These are phyloP conservation scores for Ferrisia virgata DNA, from an alignment of 2,888 invertebrate genomes.

Conservation along the genomic window DNA sequence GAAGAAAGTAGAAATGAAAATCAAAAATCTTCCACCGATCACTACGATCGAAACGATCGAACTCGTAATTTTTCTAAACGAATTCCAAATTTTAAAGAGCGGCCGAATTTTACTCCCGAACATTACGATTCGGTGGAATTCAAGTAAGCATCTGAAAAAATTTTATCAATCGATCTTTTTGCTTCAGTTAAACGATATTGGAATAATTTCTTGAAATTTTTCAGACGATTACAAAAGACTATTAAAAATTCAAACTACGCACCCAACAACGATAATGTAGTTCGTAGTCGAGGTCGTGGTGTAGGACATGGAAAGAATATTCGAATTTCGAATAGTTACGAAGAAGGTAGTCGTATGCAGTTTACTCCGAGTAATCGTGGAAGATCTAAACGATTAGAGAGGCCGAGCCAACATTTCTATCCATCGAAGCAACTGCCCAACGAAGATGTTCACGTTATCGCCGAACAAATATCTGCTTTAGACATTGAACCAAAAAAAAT, in stretches of 20 bases:
- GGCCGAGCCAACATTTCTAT: neutral
- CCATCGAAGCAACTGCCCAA: neutral
- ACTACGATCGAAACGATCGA: neutral
- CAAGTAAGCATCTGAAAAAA: neutral
- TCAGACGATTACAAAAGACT: neutral
- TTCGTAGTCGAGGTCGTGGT: constrained; percentile 26
- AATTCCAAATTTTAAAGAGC: neutral
- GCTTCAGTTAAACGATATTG: neutral
- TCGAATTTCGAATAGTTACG: neutral
- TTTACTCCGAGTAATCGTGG: constrained; percentile 27
- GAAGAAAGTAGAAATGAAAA: neutral
- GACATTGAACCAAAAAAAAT: neutral
- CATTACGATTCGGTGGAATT: neutral
- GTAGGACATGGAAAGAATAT: neutral
- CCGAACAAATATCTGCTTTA: neutral
- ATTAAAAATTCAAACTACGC: neutral
- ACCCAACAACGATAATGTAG: neutral
- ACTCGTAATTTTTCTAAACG: neutral
- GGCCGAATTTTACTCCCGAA: neutral
- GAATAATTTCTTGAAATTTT: neutral
- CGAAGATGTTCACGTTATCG: constrained; percentile 13
- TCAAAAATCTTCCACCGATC: neutral
- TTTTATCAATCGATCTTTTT: neutral
- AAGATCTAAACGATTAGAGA: neutral
- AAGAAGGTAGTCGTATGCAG: neutral